phyloP scores from a whole-genome alignment of 1,140 invertebrate genomes.

The Heterodera carotae region DNA sequence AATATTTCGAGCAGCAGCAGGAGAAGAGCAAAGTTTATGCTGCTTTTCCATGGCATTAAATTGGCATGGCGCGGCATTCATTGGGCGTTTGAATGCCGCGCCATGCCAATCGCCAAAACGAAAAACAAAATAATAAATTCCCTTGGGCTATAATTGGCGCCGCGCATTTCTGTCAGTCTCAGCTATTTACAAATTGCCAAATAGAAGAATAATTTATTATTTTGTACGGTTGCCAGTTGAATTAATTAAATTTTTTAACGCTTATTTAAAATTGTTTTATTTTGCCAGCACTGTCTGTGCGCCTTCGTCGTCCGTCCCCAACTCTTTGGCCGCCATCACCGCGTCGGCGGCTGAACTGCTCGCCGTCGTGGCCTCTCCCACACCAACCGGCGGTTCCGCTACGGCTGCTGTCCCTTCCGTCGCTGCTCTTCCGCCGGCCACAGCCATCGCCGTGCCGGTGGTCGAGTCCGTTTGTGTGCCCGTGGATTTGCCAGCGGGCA shows the following conservation, averaged over 20 bases:
- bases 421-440: not conserved
- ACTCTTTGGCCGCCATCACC: not conserved
- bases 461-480: conserved; percentile 37
- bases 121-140: no score
- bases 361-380: not conserved
- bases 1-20: not conserved
- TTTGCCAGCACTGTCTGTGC: not conserved
- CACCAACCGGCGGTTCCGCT: not conserved
- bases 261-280: not conserved
- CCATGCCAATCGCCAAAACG: no score
- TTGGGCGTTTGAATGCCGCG: not conserved
- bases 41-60: no score
- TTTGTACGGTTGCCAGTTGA: no score
- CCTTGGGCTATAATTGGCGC: no score
- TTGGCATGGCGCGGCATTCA: no score
- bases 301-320: not conserved
- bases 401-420: not conserved
- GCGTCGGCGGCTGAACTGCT: not conserved
- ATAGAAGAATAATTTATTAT: no score
- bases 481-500: conserved; percentile 60
- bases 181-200: no score
- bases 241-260: not conserved
- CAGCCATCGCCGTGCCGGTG: conserved; percentile 11
- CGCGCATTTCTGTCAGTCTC: no score
- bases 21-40: no score